Evolutionary conservation across 2,888 invertebrate genomes (phyloP).

Genomic region (Scaptomyza caliginosa): DNA sequence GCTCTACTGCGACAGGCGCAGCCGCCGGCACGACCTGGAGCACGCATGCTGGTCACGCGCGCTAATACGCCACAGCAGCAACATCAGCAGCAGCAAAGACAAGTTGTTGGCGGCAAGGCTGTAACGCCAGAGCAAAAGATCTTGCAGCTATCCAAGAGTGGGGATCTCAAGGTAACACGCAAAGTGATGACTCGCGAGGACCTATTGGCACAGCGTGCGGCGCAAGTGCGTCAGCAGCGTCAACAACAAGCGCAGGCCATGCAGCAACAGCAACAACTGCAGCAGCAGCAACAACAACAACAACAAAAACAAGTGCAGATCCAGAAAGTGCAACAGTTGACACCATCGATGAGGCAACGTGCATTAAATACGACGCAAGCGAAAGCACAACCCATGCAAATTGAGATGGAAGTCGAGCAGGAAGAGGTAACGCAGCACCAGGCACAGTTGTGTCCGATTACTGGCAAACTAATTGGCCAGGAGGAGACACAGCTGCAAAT

Average conservation of each 20-base stretch:
- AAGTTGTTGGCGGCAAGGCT: constrained; percentile 52
- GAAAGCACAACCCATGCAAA: constrained; percentile 71
- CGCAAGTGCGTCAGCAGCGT: constrained; percentile 71
- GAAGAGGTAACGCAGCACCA: constrained; percentile 79
- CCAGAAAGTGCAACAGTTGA: constrained; percentile 85
- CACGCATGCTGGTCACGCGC: constrained; percentile 76
- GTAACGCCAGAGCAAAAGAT: constrained; percentile 84
- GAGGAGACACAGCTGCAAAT: constrained; percentile 85
- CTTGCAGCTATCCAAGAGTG: constrained; percentile 85
- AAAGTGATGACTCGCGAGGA: constrained; percentile 83
- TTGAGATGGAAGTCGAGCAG: constrained; percentile 58
- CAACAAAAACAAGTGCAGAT: constrained; percentile 84
- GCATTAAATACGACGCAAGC: constrained; percentile 82
- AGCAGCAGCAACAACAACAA: constrained; percentile 62
- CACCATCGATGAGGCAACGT: constrained; percentile 83
- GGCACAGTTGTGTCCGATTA: constrained; percentile 88
- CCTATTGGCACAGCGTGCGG: constrained; percentile 65
- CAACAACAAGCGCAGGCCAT: constrained; percentile 62
- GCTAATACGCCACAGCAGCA: constrained; percentile 35
- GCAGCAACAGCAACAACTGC: constrained; percentile 60
- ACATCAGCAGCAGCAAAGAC: constrained; percentile 36
- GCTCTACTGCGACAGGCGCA: constrained; percentile 20
- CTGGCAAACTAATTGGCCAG: constrained; percentile 86
- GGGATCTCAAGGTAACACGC: constrained; percentile 84
- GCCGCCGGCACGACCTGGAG: constrained; percentile 46